These are phyloP conservation scores for Saccopteryx leptura DNA, from an alignment of 2,113 vertebrate genomes.

Conservation along the genomic window DNA sequence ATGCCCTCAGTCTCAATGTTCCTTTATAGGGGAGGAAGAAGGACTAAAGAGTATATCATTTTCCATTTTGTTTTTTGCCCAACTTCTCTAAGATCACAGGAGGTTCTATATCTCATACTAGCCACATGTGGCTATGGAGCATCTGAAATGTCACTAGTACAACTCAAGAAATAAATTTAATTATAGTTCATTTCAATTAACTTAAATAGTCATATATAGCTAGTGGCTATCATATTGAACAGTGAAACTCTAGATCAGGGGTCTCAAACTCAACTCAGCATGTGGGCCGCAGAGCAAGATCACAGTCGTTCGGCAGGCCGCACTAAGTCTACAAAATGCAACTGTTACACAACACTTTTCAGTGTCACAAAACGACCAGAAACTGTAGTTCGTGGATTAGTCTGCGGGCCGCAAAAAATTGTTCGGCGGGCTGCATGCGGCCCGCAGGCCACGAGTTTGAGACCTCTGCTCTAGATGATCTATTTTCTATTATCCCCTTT, in stretches of 20 bases:
- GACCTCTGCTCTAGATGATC: not conserved
- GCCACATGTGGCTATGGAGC: not conserved
- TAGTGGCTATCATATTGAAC: not conserved
- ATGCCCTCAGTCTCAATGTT: not conserved
- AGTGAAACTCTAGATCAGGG: not conserved
- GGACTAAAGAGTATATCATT: not conserved
- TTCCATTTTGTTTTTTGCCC: not conserved
- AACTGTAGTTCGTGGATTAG: too few relatives aligned
- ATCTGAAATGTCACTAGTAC: not conserved
- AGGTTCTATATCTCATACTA: not conserved
- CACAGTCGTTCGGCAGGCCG: too few relatives aligned
- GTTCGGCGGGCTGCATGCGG: too few relatives aligned
- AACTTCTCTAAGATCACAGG: not conserved
- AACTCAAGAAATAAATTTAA: constrained; percentile 13
- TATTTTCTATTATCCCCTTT: constrained; percentile 1
- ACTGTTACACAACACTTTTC: too few relatives aligned
- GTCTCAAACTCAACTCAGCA: too few relatives aligned
- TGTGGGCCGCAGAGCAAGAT: too few relatives aligned
- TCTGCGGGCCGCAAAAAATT: too few relatives aligned
- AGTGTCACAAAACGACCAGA: too few relatives aligned
- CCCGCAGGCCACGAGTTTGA: too few relatives aligned
- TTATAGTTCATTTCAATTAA: constrained; percentile 39
- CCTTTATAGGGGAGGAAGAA: not conserved
- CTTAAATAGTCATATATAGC: not conserved
- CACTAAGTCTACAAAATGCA: too few relatives aligned